A percentile compares a stretch with the other conserved stretches of the same genome.
phyloP scores from a whole-genome alignment of 2,797 vertebrate species.

The Parauchenoglanis punctatus region DNA sequence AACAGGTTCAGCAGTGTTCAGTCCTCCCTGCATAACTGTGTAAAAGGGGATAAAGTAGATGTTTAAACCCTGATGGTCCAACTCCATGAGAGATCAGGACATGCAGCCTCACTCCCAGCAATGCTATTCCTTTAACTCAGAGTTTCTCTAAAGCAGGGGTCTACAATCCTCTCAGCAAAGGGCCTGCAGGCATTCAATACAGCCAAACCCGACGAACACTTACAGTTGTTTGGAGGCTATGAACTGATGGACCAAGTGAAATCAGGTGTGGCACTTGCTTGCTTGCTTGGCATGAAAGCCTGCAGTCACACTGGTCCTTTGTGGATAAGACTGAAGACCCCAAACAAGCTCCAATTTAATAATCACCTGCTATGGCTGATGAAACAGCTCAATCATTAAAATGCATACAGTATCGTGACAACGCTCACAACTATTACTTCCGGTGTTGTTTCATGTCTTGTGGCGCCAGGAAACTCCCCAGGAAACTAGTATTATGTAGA shows the following conservation, averaged over 20 bases:
- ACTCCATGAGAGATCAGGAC: background rate
- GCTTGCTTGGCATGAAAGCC: background rate
- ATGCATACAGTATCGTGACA: background rate
- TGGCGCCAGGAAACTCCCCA: constrained; percentile 34
- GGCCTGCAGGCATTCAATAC: background rate
- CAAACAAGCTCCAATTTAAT: background rate
- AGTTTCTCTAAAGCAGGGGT: background rate
- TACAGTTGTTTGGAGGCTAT: background rate
- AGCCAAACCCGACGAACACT: too few relatives aligned
- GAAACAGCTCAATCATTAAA: background rate
- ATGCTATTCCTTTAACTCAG: background rate
- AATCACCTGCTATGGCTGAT: background rate
- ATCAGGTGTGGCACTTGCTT: background rate
- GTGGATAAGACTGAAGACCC: background rate
- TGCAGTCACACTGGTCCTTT: background rate
- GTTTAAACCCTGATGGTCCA: background rate
- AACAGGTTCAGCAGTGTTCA: background rate
- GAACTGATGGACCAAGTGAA: background rate
- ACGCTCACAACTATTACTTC: constrained; percentile 7
- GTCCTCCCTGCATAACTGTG: background rate
- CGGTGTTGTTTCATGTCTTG: constrained; percentile 20
- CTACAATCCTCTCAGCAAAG: background rate
- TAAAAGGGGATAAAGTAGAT: background rate
- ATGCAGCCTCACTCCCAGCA: too few relatives aligned
- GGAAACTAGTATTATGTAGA: constrained; percentile 30